phyloP scores from a whole-genome alignment of 2,113 vertebrate species.

The Neodon shergylaensis region DNA sequence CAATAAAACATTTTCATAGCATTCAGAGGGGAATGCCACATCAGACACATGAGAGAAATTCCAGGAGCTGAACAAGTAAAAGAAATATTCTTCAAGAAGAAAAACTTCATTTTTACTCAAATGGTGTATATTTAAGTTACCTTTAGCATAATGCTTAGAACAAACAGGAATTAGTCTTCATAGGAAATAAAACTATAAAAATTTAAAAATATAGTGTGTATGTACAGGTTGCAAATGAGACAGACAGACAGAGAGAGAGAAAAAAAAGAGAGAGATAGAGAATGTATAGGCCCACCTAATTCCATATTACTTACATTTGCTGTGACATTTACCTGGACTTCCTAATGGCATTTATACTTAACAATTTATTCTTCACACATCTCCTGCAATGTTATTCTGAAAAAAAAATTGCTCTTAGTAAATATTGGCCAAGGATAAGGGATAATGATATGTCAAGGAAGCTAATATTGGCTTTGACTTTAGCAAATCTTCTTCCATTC shows the following conservation, averaged over 20 bases:
- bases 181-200: not conserved
- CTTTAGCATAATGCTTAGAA: conserved; percentile 13
- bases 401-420: conserved; percentile 64
- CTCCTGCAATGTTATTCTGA: conserved; percentile 60
- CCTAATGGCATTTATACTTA: conserved; percentile 69
- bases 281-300: not conserved
- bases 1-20: too few relatives aligned
- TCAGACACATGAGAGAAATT: too few relatives aligned
- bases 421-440: conserved; percentile 69
- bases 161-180: conserved; percentile 30
- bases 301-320: conserved; percentile 48
- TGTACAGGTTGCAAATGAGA: not conserved
- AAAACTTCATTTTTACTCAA: conserved; percentile 38
- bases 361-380: conserved; percentile 74
- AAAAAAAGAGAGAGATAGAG: not conserved
- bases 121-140: not conserved
- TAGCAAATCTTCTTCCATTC: conserved; percentile 51
- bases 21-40: too few relatives aligned
- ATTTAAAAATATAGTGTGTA: not conserved
- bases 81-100: not conserved
- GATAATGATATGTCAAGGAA: conserved; percentile 70
- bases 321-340: conserved; percentile 74
- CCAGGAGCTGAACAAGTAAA: not conserved
- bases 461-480: conserved; percentile 69
- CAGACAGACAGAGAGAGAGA: too few relatives aligned